These are phyloP conservation scores for Meganola albula DNA, from an alignment of 2,888 invertebrate species.

Conservation along the genomic window DNA sequence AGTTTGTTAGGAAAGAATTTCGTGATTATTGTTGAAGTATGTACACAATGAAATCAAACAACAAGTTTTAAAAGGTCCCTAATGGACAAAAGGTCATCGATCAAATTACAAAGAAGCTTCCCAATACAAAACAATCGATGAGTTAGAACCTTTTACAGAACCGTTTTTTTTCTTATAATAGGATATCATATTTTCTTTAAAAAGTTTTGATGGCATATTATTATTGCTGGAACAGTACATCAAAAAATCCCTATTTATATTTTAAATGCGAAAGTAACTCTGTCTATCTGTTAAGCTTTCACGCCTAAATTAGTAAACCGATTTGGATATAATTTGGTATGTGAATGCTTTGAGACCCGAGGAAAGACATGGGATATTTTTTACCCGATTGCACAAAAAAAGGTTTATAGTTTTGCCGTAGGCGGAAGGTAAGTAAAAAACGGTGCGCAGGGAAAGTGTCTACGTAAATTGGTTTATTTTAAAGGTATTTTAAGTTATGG, in stretches of 20 bases:
- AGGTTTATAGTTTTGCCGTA: no score
- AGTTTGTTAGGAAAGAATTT: slow-evolving; percentile 52
- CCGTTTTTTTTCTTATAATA: slow-evolving; percentile 46
- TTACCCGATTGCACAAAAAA: no score
- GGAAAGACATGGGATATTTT: no score
- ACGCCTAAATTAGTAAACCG: no score
- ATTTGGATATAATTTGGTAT: no score
- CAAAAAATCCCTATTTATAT: no score
- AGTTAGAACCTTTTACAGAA: slow-evolving; percentile 47
- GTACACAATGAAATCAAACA: slow-evolving; percentile 67
- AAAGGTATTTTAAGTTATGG: slow-evolving; percentile 49
- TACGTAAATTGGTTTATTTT: slow-evolving; percentile 44
- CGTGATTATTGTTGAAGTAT: slow-evolving; percentile 58
- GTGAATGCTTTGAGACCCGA: no score
- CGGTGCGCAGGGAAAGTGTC: slow-evolving; percentile 28
- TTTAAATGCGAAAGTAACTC: no score
- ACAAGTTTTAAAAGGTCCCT: slow-evolving; percentile 70
- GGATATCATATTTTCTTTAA: slow-evolving; percentile 42
- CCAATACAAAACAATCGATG: slow-evolving; percentile 65
- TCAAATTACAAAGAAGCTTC: slow-evolving; percentile 71
- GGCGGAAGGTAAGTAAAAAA: no score
- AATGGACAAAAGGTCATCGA: slow-evolving; percentile 73
- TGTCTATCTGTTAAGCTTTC: no score
- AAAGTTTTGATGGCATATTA: slow-evolving; percentile 33
- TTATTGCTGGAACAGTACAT: slow-evolving; percentile 33